These are phyloP conservation scores for Drosophila ficusphila DNA, from an alignment of 1,140 invertebrate genomes.

Conservation along the genomic window DNA sequence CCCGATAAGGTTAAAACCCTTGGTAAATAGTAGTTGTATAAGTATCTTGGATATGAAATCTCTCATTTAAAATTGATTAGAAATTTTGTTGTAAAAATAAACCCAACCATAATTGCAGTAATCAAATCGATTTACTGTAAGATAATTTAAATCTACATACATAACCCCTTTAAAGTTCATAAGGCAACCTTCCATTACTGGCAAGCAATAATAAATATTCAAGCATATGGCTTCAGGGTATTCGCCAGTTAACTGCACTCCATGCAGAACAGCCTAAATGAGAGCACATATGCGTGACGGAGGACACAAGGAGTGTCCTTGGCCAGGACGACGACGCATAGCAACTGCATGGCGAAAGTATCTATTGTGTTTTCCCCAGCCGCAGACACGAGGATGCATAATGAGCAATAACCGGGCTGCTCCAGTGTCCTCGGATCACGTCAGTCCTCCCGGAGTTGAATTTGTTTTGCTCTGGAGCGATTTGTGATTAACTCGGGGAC, in stretches of 20 bases:
- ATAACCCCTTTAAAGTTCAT: no score
- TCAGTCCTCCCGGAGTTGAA: slow-evolving; percentile 10
- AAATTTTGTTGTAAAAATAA: no score
- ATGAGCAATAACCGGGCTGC: slow-evolving; percentile 46
- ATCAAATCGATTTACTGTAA: no score
- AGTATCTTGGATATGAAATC: no score
- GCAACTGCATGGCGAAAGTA: slow-evolving; percentile 35
- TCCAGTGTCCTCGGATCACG: slow-evolving; percentile 21
- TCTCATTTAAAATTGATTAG: no score
- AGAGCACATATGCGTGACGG: slow-evolving; percentile 64
- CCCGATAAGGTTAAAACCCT: no score
- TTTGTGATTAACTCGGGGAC: slow-evolving; percentile 39
- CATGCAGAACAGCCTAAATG: slow-evolving; percentile 15
- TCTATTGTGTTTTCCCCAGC: slow-evolving; percentile 40
- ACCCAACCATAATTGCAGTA: no score
- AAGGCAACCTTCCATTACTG: slow-evolving; percentile 1
- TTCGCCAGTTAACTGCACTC: slow-evolving; percentile 11
- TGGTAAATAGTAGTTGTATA: no score
- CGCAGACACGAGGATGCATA: slow-evolving; percentile 42
- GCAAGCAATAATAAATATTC: slow-evolving; percentile 58
- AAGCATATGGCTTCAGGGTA: slow-evolving; percentile 41
- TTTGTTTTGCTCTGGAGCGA: slow-evolving; percentile 27
- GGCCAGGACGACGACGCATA: slow-evolving; percentile 37
- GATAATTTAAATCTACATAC: not conserved
- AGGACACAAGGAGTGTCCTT: slow-evolving; percentile 35